Evolutionary conservation across 2,888 invertebrate species (phyloP), one percentile per base, ranked within the genome.

Genomic region (Petrolisthes cinctipes): DNA sequence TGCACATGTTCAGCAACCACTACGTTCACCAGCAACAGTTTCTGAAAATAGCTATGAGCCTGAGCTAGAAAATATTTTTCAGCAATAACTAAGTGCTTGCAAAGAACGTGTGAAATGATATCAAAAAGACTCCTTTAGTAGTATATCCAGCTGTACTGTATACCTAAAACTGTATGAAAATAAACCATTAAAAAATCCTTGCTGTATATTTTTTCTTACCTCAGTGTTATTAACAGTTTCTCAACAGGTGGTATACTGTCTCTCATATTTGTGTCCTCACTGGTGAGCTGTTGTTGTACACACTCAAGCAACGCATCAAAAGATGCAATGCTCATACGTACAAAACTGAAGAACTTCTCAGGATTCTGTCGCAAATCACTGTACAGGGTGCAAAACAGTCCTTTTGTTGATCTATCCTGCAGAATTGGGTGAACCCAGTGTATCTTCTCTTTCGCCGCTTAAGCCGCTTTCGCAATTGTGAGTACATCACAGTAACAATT

Each of bases 11-110:
- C 20, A 75, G 37, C 17, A 6, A 75, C 75, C 6, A 75, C 7
- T 75, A 20, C 75, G 6, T 75, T 75, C 75, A n/a, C 75, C 75
- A 37, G 75, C 6, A n/a, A 9, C 75, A 75, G 7, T 37, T 75
- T 75, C 75, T 20, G 75, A n/a, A 17, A 17, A n/a, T n/a, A 75
- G 37, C 75, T 75, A 75, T 61, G 61, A 61, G 6, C 61, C 61
- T 61, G 61, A 61, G 61, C 14, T 61, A 9, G 61, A 61, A 61
- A 37, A 75, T n/a, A 75, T 75, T 75, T 75, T 75, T 75, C 37
- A 75, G 6, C 6, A 75, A 9, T 75, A 75, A 37, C 75, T 75
- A 75, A 75, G 37, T 23, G n/a, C n/a, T n/a, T n/a, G n/a, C n/a
- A n/a, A n/a, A n/a, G n/a, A n/a, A n/a, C n/a, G n/a, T 79, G 17